Conservation (phyloP, 53 echinoderm and acorn worm species). For the Crossaster papposus region DNA sequence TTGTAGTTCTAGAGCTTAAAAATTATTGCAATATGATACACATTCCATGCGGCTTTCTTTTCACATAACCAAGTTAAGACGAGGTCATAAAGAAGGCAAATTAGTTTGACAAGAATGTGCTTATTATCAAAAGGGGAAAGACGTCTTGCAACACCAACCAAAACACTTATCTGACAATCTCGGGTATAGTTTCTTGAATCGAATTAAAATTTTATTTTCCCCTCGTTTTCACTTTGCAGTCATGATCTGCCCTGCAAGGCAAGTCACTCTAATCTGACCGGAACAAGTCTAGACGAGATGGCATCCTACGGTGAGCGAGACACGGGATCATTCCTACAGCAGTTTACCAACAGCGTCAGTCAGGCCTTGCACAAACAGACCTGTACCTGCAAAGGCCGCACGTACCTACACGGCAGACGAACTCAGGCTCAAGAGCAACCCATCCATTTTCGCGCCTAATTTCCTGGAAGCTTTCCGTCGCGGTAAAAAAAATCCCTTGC, state of each 20-base stretch:
- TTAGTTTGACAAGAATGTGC: too few relatives aligned
- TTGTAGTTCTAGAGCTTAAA: too few relatives aligned
- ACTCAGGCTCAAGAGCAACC: slow-evolving; percentile 80
- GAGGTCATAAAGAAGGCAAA: too few relatives aligned
- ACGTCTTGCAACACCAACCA: too few relatives aligned
- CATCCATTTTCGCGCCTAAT: slow-evolving; percentile 62
- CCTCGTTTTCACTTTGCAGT: neutral
- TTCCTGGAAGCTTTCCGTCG: neutral
- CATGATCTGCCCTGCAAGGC: neutral
- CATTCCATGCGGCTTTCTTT: too few relatives aligned
- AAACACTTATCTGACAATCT: too few relatives aligned
- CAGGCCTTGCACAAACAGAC: slow-evolving; percentile 87
- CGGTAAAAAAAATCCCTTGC: neutral
- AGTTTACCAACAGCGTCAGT: slow-evolving; percentile 92
- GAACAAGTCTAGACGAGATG: slow-evolving; percentile 4
- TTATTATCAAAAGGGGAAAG: too few relatives aligned
- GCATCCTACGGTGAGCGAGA: slow-evolving; percentile 43
- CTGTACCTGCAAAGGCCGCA: slow-evolving; percentile 71
- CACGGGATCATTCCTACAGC: slow-evolving; percentile 81
- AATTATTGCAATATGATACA: too few relatives aligned
- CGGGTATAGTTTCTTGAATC: too few relatives aligned
- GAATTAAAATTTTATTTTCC: too few relatives aligned
- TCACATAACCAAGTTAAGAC: too few relatives aligned
- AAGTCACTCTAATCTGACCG: neutral
- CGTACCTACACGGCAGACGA: slow-evolving; percentile 77